Evolutionary conservation across 2,797 vertebrate genomes (phyloP).

Genomic region (Coreius guichenoti): DNA sequence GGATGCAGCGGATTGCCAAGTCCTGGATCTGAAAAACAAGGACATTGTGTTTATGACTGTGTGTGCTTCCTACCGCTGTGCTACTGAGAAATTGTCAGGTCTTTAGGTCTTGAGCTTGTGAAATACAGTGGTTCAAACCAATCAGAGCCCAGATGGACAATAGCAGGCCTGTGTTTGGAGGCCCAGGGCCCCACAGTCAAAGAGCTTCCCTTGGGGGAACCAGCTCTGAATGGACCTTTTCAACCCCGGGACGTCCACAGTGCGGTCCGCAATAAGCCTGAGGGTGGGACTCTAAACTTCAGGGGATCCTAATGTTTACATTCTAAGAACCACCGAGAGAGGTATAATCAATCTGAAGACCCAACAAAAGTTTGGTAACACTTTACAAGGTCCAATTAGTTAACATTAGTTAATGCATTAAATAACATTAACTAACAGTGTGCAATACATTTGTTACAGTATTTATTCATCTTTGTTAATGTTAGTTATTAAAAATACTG

Average conservation of each 20-base stretch:
- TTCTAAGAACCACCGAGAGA: neutral
- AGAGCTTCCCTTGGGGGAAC: conserved; percentile 32
- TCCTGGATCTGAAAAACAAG: conserved; percentile 86
- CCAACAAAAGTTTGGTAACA: neutral
- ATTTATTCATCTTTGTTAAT: neutral
- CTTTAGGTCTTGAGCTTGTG: neutral
- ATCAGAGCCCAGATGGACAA: conserved; percentile 22
- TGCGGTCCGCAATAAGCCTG: neutral
- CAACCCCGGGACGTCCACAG: conserved; percentile 15
- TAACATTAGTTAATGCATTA: neutral
- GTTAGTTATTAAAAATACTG: neutral
- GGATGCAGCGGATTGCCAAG: conserved; percentile 92
- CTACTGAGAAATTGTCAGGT: conserved; percentile 11
- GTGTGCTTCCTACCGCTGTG: neutral
- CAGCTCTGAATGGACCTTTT: conserved; percentile 45
- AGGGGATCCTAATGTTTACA: neutral
- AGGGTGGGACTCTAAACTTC: conserved; percentile 2
- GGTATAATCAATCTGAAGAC: neutral
- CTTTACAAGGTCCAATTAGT: neutral
- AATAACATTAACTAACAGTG: too few species aligned
- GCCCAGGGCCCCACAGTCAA: conserved; percentile 59
- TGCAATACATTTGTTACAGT: neutral
- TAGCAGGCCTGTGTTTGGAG: conserved; percentile 45
- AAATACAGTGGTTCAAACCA: neutral
- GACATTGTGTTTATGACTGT: neutral